Conservation (phyloP, 2,888 invertebrate species). For the Diogma glabrata region DNA sequence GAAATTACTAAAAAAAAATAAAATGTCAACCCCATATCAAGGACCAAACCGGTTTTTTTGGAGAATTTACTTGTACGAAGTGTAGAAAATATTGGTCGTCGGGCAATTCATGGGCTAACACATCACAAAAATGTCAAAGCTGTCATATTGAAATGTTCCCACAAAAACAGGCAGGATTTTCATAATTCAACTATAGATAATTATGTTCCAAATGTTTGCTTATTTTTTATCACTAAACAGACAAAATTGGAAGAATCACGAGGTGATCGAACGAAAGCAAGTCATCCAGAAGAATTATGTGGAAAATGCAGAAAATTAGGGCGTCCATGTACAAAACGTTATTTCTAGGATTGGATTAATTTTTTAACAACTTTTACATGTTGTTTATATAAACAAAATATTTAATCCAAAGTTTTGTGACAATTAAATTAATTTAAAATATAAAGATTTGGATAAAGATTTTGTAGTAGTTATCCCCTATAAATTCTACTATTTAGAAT, state of each 20-base stretch:
- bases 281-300: background rate
- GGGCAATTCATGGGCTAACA: constrained; percentile 3
- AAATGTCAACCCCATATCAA: background rate
- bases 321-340: background rate
- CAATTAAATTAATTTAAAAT: no score
- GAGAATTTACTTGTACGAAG: background rate
- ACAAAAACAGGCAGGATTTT: background rate
- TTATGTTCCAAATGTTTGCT: no score
- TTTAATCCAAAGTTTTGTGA: no score
- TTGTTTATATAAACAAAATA: no score
- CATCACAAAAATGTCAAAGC: background rate
- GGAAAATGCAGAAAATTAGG: constrained; percentile 3
- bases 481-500: no score
- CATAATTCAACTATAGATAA: background rate
- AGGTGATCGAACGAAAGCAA: background rate
- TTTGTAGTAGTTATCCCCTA: no score
- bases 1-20: no score
- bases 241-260: background rate
- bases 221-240: background rate
- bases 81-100: background rate
- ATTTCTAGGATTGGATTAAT: no score
- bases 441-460: no score
- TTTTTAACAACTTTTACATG: no score
- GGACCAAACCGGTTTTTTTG: background rate
- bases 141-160: background rate